phyloP scores from a whole-genome alignment of 2,888 invertebrate species.

The Epinotia bilunana region DNA sequence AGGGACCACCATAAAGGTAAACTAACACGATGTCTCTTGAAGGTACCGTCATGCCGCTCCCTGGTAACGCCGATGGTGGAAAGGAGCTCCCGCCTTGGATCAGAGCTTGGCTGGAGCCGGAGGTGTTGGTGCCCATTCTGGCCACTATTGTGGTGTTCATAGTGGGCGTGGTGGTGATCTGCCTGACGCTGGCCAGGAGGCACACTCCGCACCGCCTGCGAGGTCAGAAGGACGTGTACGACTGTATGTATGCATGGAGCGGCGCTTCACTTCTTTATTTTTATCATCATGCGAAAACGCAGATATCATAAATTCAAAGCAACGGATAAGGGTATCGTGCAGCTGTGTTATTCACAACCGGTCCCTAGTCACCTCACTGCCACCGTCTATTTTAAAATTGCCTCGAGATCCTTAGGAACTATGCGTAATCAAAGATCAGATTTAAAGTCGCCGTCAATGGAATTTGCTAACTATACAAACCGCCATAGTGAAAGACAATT shows the following conservation, averaged over 20 bases:
- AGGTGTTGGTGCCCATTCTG: conserved; percentile 95
- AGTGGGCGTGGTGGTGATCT: conserved; percentile 95
- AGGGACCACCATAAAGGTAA: conserved; percentile 93
- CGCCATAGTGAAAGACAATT: too few relatives aligned
- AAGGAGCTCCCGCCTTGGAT: conserved; percentile 89
- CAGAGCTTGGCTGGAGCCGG: conserved; percentile 94
- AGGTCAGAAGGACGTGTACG: conserved; percentile 90
- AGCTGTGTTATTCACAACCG: not conserved
- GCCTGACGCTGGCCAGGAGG: conserved; percentile 93
- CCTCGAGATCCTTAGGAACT: not conserved
- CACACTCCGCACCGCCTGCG: conserved; percentile 92
- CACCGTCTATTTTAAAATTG: not conserved
- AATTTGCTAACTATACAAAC: too few relatives aligned
- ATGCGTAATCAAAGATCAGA: not conserved
- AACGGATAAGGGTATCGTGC: not conserved
- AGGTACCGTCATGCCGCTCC: conserved; percentile 94
- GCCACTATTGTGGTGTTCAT: conserved; percentile 95
- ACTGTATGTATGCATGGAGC: conserved; percentile 87
- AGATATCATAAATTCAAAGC: conserved; percentile 2
- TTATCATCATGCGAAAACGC: conserved; percentile 22
- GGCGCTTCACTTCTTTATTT: conserved; percentile 65
- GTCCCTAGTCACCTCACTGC: not conserved
- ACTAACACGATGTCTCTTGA: conserved; percentile 55
- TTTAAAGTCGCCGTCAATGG: too few relatives aligned
- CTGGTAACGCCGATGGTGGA: conserved; percentile 83